These are phyloP conservation scores for Scaeva pyrastri DNA, from an alignment of 2,888 invertebrate genomes.

Conservation along the genomic window DNA sequence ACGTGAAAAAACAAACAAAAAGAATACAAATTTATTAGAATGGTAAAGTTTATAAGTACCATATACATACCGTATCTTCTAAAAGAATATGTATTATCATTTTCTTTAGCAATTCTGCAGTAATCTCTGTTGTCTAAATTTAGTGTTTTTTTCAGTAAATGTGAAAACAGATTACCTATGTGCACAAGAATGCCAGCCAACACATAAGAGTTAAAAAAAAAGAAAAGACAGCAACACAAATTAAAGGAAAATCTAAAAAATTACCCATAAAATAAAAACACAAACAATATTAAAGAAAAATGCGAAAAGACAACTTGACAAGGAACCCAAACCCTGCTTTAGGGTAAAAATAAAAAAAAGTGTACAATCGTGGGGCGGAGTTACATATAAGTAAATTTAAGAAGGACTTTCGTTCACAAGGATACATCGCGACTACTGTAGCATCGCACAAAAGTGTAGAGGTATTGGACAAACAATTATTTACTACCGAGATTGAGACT, in stretches of 20 bases:
- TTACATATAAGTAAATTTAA: conserved; percentile 48
- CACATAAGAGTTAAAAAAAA: conserved; percentile 29
- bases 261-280: conserved; percentile 8
- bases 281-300: conserved; percentile 34
- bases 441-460: conserved; percentile 35
- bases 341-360: conserved; percentile 34
- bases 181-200: too few species aligned
- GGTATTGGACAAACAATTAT: conserved; percentile 69
- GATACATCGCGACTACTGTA: conserved; percentile 44
- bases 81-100: too few species aligned
- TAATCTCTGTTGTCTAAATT: too few species aligned
- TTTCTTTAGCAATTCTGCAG: too few species aligned
- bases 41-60: too few species aligned
- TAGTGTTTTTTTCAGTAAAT: too few species aligned
- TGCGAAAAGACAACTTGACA: conserved; percentile 70
- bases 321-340: conserved; percentile 35
- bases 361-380: conserved; percentile 65
- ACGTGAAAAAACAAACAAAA: too few species aligned
- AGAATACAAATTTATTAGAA: too few species aligned
- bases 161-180: too few species aligned
- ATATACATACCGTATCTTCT: too few species aligned
- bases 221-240: conserved; percentile 55
- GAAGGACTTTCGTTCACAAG: conserved; percentile 60
- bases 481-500: conserved; percentile 72
- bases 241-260: conserved; percentile 46